phyloP scores from a whole-genome alignment of 2,888 invertebrate species.

The Brachyptera putata region DNA sequence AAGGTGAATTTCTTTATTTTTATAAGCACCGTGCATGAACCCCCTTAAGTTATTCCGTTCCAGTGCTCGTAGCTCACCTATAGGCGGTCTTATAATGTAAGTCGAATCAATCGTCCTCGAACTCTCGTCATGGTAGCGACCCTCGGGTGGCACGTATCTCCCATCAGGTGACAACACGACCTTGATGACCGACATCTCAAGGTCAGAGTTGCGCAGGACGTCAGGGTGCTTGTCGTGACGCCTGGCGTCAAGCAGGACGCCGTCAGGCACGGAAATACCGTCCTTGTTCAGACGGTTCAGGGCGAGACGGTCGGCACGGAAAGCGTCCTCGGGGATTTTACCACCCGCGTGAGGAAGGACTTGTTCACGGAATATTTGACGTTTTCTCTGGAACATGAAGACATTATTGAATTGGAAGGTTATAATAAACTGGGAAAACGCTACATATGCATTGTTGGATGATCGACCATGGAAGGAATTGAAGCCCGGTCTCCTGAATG shows the following conservation, averaged over 20 bases:
- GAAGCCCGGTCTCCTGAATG: too few species aligned
- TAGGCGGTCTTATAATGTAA: slow-evolving; percentile 51
- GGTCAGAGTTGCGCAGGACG: slow-evolving; percentile 26
- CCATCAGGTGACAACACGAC: slow-evolving; percentile 48
- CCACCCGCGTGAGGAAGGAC: slow-evolving; percentile 58
- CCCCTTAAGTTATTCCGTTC: too few species aligned
- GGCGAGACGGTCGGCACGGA: slow-evolving; percentile 54
- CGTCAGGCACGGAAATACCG: slow-evolving; percentile 58
- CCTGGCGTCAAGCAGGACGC: slow-evolving; percentile 50
- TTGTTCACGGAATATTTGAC: slow-evolving; percentile 60
- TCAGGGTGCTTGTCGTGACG: slow-evolving; percentile 41
- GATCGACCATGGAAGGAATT: too few species aligned
- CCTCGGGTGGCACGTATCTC: slow-evolving; percentile 51
- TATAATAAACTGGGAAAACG: too few species aligned
- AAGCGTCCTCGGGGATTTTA: slow-evolving; percentile 60
- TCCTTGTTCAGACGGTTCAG: slow-evolving; percentile 58
- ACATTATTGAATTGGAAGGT: too few species aligned
- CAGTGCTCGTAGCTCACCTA: slow-evolving; percentile 24
- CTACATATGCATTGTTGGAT: too few species aligned
- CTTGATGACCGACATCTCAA: slow-evolving; percentile 30
- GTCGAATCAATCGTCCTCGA: slow-evolving; percentile 55
- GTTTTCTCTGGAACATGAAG: slow-evolving; percentile 50
- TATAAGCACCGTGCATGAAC: too few species aligned
- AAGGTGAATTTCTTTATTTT: too few species aligned
- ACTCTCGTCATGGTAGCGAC: slow-evolving; percentile 46